These are phyloP conservation scores for Onychomys leucogaster DNA, from an alignment of 2,797 vertebrate genomes.

Conservation along the genomic window DNA sequence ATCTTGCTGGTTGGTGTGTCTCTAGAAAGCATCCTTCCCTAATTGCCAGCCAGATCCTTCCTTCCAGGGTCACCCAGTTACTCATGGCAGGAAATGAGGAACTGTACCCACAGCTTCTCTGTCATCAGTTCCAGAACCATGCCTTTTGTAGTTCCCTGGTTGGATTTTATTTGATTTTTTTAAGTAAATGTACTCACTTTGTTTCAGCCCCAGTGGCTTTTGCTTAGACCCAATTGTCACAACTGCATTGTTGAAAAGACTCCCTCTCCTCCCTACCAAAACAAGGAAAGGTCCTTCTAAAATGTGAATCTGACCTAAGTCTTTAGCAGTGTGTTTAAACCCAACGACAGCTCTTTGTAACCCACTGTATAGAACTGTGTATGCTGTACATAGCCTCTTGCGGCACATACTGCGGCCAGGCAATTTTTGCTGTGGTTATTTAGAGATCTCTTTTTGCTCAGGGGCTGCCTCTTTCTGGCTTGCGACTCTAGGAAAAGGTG, in stretches of 20 bases:
- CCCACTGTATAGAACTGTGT: neutral
- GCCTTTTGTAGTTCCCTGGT: neutral
- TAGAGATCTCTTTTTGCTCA: neutral
- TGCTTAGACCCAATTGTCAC: neutral
- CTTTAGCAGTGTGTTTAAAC: conserved; percentile 48
- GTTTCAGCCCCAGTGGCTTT: neutral
- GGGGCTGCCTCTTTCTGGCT: conserved; percentile 4
- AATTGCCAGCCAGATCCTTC: neutral
- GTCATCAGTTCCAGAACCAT: neutral
- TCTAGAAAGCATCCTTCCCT: neutral
- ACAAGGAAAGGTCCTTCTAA: conserved; percentile 39
- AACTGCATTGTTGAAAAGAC: conserved; percentile 28
- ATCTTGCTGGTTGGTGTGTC: neutral
- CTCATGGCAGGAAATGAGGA: conserved; percentile 2
- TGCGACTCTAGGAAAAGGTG: conserved; percentile 56
- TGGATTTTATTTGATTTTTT: conserved; percentile 2
- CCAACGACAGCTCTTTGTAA: neutral
- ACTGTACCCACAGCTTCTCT: neutral
- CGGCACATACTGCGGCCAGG: neutral
- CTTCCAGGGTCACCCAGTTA: neutral
- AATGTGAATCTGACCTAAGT: conserved; percentile 12
- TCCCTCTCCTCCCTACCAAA: neutral
- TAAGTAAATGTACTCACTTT: neutral
- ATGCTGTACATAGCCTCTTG: too few relatives aligned
- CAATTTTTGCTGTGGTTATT: neutral